A percentile compares a stretch with the other conserved stretches of the same genome.
Evolutionary conservation across 2,797 vertebrate genomes (phyloP).

Genomic region (Ispidina picta): DNA sequence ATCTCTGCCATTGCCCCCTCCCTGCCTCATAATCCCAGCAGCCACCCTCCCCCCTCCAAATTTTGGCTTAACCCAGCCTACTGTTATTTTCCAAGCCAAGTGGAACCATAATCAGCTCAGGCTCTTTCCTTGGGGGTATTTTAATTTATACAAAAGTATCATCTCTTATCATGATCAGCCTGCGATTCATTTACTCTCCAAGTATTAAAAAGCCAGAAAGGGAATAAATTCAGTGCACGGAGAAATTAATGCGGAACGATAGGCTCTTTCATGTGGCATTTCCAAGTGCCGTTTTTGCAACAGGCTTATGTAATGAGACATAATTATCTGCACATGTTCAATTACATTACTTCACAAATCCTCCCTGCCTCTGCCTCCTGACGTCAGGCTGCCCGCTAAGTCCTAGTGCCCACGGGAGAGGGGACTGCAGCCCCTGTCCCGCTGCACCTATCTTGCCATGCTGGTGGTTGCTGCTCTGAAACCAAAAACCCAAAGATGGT

Average conservation of each 20-base stretch:
- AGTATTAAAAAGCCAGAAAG: constrained; percentile 72
- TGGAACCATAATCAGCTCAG: constrained; percentile 1
- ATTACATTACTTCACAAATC: constrained; percentile 72
- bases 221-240: constrained; percentile 61
- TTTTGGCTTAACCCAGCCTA: constrained; percentile 8
- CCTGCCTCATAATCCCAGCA: background rate
- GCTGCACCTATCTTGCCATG: background rate
- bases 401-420: background rate
- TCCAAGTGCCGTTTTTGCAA: constrained; percentile 59
- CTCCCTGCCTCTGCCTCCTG: constrained; percentile 64
- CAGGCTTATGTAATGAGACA: constrained; percentile 72
- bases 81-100: constrained; percentile 44
- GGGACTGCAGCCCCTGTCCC: background rate
- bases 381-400: constrained; percentile 45
- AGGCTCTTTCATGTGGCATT: constrained; percentile 74
- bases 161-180: constrained; percentile 50
- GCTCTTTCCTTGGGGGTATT: constrained; percentile 58
- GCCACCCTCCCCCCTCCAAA: background rate
- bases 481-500: accelerated
- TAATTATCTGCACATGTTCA: constrained; percentile 78
- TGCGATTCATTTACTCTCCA: constrained; percentile 62
- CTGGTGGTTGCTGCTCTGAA: accelerated
- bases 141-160: constrained; percentile 69
- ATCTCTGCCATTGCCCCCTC: background rate
- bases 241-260: constrained; percentile 68